A percentile compares a stretch with the other conserved stretches of the same genome.
Evolutionary conservation across 2,888 invertebrate genomes (phyloP).

Genomic region (Eretmocerus hayati): DNA sequence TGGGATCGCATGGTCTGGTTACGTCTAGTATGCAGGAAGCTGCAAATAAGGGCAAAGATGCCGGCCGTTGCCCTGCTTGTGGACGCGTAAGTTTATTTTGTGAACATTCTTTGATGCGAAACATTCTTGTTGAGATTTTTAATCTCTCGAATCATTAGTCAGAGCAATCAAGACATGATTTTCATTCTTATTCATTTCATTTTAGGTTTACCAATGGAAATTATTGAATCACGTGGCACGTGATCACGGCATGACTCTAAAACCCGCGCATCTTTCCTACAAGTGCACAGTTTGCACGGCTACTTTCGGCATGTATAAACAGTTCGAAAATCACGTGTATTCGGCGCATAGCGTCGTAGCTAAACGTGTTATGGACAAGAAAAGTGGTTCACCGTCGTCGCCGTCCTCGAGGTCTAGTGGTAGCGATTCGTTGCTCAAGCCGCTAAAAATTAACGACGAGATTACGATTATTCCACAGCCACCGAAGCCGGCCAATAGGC

Average conservation of each 20-base stretch:
- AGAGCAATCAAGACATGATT: no score
- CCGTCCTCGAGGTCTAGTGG: conserved; percentile 51
- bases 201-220: conserved; percentile 89
- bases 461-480: conserved; percentile 86
- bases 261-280: conserved; percentile 88
- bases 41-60: conserved; percentile 89
- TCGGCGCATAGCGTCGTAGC: conserved; percentile 88
- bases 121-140: no score
- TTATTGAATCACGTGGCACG: conserved; percentile 84
- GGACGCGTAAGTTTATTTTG: conserved; percentile 71
- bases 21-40: conserved; percentile 95
- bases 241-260: conserved; percentile 85
- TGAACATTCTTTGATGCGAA: no score
- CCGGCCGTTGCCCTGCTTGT: conserved; percentile 90
- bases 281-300: conserved; percentile 94
- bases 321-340: conserved; percentile 90
- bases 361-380: conserved; percentile 75
- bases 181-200: no score
- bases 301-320: conserved; percentile 91
- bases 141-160: no score
- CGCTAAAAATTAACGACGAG: conserved; percentile 81
- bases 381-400: conserved; percentile 45
- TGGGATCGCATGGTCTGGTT: conserved; percentile 89
- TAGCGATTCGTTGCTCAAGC: conserved; percentile 65
- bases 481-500: conserved; percentile 49